Evolutionary conservation across 2,797 vertebrate genomes (phyloP), one percentile per base, ranked within the genome.

Genomic region (Micrastur ruficollis): DNA sequence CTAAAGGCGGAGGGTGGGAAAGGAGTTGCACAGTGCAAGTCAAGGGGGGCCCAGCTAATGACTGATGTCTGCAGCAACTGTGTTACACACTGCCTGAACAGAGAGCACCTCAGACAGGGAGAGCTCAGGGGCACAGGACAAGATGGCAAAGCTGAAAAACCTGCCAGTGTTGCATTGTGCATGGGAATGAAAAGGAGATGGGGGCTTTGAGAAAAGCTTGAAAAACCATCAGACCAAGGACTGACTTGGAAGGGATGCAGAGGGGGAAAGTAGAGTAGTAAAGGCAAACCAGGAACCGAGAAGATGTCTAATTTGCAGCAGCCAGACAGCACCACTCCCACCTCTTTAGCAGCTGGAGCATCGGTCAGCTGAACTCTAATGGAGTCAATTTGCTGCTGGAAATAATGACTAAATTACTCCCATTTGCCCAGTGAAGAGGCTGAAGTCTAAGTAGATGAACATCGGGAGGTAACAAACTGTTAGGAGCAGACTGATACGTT

Each of bases 341-440:
- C 80, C 73, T 66, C 94, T 88, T 96, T 90, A 97, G 85, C 96
- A 97, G 97, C 95, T 96, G 93, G 92, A 95, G 61, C 86, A 93
- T 66, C 3, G 16, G 90, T 81, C 94, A 95, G 95, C 94, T 96
- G 96, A 97, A 79, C 93, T 94, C 92, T 96, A 97, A 97, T 96
- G 95, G 92, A 97, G 94, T 93, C 95, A 96, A 96, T 97, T 96
- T 96, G 91, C 93, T 97, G 90, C 89, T 95, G 93, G 94, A 93
- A 97, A 94, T 97, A 96, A 97, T 96, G 92, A 97, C 96, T 97
- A 95, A 97, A 97, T 97, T 96, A 91, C 93, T 97, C 89, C 91
- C 95, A 96, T 97, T 97, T 96, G 93, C 95, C 86, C 96, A 93
- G 78, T 91, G 86, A 94, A 91, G 90, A 95, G 97, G 72, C 75